phyloP scores from a whole-genome alignment of 2,888 invertebrate genomes.

The Pheosia tremula region DNA sequence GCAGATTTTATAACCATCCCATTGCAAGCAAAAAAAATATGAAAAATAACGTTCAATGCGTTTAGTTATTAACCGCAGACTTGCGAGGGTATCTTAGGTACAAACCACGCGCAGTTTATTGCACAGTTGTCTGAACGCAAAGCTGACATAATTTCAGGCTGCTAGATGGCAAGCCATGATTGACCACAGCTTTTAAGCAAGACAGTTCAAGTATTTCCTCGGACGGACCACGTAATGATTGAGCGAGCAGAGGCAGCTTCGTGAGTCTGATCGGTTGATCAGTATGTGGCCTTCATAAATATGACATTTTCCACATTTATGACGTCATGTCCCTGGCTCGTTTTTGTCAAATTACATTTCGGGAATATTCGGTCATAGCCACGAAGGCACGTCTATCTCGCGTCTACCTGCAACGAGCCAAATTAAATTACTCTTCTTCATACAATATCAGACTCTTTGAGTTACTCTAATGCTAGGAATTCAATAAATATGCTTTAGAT shows the following conservation, averaged over 20 bases:
- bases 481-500: background rate
- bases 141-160: too few species aligned
- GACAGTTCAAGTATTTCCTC: too few species aligned
- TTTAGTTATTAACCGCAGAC: too few species aligned
- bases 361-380: slow-evolving; percentile 29
- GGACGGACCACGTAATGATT: too few species aligned
- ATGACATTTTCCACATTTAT: slow-evolving; percentile 17
- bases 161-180: too few species aligned
- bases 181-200: too few species aligned
- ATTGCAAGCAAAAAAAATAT: background rate
- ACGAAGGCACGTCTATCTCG: slow-evolving; percentile 30
- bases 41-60: too few species aligned
- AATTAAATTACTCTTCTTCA: slow-evolving; percentile 35
- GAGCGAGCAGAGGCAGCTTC: too few species aligned
- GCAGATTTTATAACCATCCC: background rate
- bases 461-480: background rate
- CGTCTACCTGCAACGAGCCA: slow-evolving; percentile 24
- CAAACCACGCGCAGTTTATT: too few species aligned
- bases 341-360: slow-evolving; percentile 32
- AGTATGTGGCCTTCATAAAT: background rate
- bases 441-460: background rate
- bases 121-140: too few species aligned
- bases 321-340: slow-evolving; percentile 7
- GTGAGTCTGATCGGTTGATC: too few species aligned
- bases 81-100: too few species aligned